Evolutionary conservation across 2,113 vertebrate genomes (phyloP).

Genomic region (Scopus umbretta): DNA sequence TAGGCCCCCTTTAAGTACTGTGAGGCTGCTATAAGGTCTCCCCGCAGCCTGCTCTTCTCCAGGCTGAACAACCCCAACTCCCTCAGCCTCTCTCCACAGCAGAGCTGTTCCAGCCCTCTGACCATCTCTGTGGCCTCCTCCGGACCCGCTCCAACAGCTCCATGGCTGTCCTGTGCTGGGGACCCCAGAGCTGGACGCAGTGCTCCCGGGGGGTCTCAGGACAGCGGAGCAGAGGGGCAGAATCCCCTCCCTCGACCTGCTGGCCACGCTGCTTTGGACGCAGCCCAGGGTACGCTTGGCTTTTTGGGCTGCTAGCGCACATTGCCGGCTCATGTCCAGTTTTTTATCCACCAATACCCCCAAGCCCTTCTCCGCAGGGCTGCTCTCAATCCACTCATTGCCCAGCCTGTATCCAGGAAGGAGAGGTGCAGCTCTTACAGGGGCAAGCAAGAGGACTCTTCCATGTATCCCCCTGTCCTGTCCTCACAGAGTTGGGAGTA

Average conservation of each 20-base stretch:
- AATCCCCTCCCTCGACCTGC: neutral
- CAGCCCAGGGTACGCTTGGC: rapidly evolving
- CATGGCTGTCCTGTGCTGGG: rapidly evolving
- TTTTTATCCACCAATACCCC: neutral
- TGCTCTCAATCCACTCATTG: rapidly evolving
- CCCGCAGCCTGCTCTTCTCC: neutral
- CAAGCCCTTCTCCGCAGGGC: rapidly evolving
- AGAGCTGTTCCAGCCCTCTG: neutral
- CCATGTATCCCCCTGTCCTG: neutral
- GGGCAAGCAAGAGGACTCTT: neutral
- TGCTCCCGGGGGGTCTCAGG: neutral
- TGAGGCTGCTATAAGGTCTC: rapidly evolving
- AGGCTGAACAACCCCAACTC: neutral
- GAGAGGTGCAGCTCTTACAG: neutral
- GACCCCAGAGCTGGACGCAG: neutral
- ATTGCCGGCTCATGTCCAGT: rapidly evolving
- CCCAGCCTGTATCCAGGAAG: too few species aligned
- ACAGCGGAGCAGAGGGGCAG: rapidly evolving
- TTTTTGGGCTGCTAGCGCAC: too few species aligned
- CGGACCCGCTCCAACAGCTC: rapidly evolving
- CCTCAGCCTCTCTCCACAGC: neutral
- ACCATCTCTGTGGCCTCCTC: rapidly evolving
- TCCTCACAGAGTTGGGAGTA: neutral
- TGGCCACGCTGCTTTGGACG: neutral
- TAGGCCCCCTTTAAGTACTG: neutral